phyloP scores from a whole-genome alignment of 2,888 invertebrate genomes.

The Eristalis intricaria region DNA sequence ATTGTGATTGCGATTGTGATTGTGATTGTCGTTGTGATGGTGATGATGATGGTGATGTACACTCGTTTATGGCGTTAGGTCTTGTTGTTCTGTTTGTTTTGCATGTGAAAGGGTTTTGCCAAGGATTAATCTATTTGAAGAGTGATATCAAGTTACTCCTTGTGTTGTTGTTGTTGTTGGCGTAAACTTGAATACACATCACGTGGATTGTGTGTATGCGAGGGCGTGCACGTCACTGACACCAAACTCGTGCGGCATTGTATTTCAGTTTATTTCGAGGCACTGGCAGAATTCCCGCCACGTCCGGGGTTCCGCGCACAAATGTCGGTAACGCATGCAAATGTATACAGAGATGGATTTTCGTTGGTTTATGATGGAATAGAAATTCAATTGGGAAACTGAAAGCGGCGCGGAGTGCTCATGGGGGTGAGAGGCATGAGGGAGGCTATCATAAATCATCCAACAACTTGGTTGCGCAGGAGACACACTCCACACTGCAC shows the following conservation, averaged over 20 bases:
- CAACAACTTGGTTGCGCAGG: too few relatives aligned
- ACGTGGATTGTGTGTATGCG: background rate
- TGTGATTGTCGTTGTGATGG: conserved; percentile 9
- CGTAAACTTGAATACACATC: background rate
- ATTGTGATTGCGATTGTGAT: conserved; percentile 8
- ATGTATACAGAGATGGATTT: background rate
- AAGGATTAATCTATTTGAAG: conserved; percentile 19
- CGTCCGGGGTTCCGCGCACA: background rate
- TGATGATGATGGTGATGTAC: conserved; percentile 28
- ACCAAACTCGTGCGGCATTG: background rate
- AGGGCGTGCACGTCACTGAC: background rate
- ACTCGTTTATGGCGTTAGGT: conserved; percentile 17
- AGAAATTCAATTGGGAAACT: too few relatives aligned
- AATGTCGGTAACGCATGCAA: background rate
- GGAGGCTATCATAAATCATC: too few relatives aligned
- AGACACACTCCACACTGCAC: too few relatives aligned
- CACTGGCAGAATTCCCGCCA: background rate
- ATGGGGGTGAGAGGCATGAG: too few relatives aligned
- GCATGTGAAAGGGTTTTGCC: conserved; percentile 1
- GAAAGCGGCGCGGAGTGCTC: too few relatives aligned
- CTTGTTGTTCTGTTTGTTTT: conserved; percentile 12
- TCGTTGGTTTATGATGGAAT: too few relatives aligned
- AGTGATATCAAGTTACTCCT: conserved; percentile 17
- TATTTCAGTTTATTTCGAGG: background rate
- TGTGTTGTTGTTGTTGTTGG: background rate